Evolutionary conservation across 2,797 vertebrate genomes (phyloP).

Genomic region (Sebastes hubbsi): DNA sequence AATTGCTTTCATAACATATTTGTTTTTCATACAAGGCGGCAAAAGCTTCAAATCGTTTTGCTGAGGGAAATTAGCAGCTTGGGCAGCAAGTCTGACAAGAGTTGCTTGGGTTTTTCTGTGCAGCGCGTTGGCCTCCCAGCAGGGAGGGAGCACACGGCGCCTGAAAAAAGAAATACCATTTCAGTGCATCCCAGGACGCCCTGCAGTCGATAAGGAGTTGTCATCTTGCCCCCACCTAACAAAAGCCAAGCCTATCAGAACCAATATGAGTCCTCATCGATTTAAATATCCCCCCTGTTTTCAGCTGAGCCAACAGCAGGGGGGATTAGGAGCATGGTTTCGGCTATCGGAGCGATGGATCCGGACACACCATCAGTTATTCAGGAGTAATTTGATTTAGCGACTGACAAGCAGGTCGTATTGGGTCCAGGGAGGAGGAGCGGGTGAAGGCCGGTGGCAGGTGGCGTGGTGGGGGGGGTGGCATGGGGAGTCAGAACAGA

Average conservation of each 20-base stretch:
- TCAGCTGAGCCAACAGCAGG: slow-evolving; percentile 49
- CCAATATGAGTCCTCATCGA: slow-evolving; percentile 64
- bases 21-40: neutral
- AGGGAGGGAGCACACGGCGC: neutral
- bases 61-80: neutral
- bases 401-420: slow-evolving; percentile 46
- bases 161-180: slow-evolving; percentile 41
- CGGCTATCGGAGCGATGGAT: slow-evolving; percentile 34
- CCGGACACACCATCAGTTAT: slow-evolving; percentile 65
- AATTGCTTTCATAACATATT: neutral
- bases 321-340: slow-evolving; percentile 39
- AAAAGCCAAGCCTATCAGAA: slow-evolving; percentile 64
- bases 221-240: slow-evolving; percentile 50
- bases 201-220: slow-evolving; percentile 51
- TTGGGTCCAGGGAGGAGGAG: slow-evolving; percentile 25
- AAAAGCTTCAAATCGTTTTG: neutral
- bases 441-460: neutral
- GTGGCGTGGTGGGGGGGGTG: neutral
- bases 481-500: slow-evolving; percentile 34
- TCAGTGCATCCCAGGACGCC: slow-evolving; percentile 15
- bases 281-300: slow-evolving; percentile 57
- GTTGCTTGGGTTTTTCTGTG: neutral
- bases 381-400: slow-evolving; percentile 66
- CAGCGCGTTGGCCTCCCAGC: neutral
- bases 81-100: neutral